Evolutionary conservation across 2,113 vertebrate genomes (phyloP).

Genomic region (Pogonocichla stellata): DNA sequence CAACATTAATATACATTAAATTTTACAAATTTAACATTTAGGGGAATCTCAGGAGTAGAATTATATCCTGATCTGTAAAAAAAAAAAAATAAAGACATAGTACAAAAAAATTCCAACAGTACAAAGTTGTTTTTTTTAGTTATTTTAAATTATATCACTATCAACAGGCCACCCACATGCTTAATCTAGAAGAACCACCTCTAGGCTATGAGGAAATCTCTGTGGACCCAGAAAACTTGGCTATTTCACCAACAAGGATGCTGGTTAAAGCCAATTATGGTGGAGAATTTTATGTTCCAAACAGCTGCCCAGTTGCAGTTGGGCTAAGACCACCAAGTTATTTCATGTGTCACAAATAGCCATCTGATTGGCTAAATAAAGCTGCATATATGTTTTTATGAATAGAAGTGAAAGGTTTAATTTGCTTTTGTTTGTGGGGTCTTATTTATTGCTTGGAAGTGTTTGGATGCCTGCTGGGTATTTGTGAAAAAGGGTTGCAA

Average conservation of each 20-base stretch:
- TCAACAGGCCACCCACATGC: slow-evolving; percentile 55
- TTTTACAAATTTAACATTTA: not conserved
- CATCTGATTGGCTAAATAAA: slow-evolving; percentile 16
- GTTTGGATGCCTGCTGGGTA: slow-evolving; percentile 54
- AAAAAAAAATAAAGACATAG: not conserved
- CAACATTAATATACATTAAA: not conserved
- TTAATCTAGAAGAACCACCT: slow-evolving; percentile 37
- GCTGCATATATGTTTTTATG: slow-evolving; percentile 38
- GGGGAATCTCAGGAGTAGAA: not conserved
- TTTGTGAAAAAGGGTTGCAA: not conserved
- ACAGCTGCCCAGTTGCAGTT: slow-evolving; percentile 48
- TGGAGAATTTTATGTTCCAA: slow-evolving; percentile 8
- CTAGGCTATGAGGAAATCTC: slow-evolving; percentile 51
- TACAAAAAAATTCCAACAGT: not conserved
- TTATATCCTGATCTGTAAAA: not conserved
- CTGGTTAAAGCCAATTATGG: slow-evolving; percentile 35
- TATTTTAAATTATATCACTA: not conserved
- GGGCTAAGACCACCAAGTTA: slow-evolving; percentile 52
- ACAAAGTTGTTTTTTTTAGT: not conserved
- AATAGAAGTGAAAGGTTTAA: slow-evolving; percentile 52
- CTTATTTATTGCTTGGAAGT: slow-evolving; percentile 51
- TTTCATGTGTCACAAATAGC: not conserved
- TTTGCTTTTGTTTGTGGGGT: slow-evolving; percentile 67
- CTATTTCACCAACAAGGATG: slow-evolving; percentile 35
- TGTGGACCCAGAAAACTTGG: not conserved